A percentile compares a stretch with the other conserved stretches of the same genome.
phyloP scores from a whole-genome alignment of 2,797 vertebrate species.

The Smutsia temminckii region DNA sequence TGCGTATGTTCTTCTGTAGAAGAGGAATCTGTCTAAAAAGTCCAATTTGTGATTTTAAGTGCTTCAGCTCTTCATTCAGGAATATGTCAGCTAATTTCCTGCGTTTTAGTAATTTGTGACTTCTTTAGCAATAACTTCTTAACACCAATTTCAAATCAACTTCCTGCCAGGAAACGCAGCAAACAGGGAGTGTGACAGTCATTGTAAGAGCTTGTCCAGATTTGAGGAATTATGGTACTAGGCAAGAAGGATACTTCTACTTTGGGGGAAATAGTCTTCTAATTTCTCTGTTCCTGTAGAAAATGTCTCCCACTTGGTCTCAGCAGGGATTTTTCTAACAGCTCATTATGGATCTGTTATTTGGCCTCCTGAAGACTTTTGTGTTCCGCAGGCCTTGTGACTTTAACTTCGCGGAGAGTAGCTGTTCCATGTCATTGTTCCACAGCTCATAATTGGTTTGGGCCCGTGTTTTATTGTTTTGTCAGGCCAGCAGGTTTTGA shows the following conservation, averaged over 20 bases:
- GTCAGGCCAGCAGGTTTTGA: not conserved
- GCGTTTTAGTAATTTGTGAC: conserved; percentile 29
- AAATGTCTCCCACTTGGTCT: conserved; percentile 54
- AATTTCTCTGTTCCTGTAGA: conserved; percentile 34
- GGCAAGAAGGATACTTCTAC: not conserved
- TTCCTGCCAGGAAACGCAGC: not conserved
- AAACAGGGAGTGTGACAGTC: not conserved
- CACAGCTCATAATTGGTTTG: not conserved
- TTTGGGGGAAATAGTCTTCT: conserved; percentile 44
- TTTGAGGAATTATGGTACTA: not conserved
- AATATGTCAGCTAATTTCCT: not conserved
- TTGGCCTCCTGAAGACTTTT: conserved; percentile 27
- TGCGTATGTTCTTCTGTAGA: not conserved
- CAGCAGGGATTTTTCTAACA: conserved; percentile 35
- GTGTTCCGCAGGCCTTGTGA: conserved; percentile 10
- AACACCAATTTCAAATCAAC: not conserved
- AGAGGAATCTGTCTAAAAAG: not conserved
- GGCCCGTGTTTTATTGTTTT: not conserved
- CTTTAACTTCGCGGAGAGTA: conserved; percentile 26
- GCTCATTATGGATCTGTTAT: conserved; percentile 52
- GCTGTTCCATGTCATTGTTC: conserved; percentile 44
- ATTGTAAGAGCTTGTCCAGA: conserved; percentile 40
- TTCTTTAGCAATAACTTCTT: conserved; percentile 1
- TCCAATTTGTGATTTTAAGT: not conserved
- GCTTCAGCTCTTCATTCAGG: not conserved